phyloP scores from a whole-genome alignment of 2,888 invertebrate species.

The Loripinus fragilis region DNA sequence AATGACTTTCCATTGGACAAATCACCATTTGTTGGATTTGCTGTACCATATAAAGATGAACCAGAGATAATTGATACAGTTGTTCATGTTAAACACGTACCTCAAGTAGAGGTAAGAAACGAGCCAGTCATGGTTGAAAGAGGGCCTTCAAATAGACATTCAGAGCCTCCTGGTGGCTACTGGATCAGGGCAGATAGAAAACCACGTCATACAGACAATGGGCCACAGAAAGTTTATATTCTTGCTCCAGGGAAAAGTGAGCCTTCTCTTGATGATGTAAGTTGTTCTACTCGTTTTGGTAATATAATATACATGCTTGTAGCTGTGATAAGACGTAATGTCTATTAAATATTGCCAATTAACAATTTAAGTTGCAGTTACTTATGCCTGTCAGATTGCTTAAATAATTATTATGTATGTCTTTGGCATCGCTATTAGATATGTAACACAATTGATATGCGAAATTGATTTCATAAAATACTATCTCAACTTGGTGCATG shows the following conservation, averaged over 20 bases:
- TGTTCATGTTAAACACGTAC: not conserved
- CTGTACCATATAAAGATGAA: slow-evolving; percentile 59
- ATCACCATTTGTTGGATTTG: slow-evolving; percentile 72
- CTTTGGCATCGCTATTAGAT: too few species aligned
- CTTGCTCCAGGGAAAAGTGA: slow-evolving; percentile 52
- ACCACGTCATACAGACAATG: slow-evolving; percentile 38
- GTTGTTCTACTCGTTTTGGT: too few species aligned
- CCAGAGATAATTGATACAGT: slow-evolving; percentile 28
- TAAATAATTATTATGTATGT: too few species aligned
- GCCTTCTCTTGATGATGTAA: slow-evolving; percentile 28
- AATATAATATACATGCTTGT: too few species aligned
- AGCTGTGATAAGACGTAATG: too few species aligned
- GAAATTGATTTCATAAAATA: too few species aligned
- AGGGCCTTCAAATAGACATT: slow-evolving; percentile 17
- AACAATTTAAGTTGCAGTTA: too few species aligned
- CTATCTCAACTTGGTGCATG: too few species aligned
- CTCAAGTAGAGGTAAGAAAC: not conserved
- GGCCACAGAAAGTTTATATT: slow-evolving; percentile 53
- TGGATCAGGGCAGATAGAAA: slow-evolving; percentile 50
- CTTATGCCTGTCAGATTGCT: too few species aligned
- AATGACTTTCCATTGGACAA: slow-evolving; percentile 68
- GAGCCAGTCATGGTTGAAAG: slow-evolving; percentile 4
- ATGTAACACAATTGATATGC: too few species aligned
- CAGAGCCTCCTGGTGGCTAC: slow-evolving; percentile 50
- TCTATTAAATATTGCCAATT: too few species aligned